These are phyloP conservation scores for Salvator merianae DNA, from an alignment of 2,113 vertebrate species.

Conservation along the genomic window DNA sequence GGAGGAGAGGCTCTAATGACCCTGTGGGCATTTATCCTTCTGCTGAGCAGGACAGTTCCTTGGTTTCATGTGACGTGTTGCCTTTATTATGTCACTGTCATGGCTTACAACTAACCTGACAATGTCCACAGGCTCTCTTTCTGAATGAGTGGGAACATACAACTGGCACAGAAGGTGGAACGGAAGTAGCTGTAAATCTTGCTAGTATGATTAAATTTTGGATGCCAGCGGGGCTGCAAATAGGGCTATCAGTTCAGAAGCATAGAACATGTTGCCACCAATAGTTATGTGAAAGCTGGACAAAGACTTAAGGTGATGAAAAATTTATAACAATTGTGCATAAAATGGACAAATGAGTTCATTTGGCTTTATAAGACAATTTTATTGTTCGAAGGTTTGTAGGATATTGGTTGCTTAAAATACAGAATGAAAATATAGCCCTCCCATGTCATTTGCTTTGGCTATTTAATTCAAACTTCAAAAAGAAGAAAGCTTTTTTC, in stretches of 20 bases:
- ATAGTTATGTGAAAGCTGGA: too few relatives aligned
- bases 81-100: too few relatives aligned
- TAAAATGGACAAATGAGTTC: not conserved
- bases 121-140: not conserved
- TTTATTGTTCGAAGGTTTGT: constrained; percentile 10
- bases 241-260: too few relatives aligned
- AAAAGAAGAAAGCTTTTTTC: not conserved
- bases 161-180: not conserved
- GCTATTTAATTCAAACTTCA: not conserved
- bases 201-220: not conserved
- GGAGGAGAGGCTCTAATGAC: too few relatives aligned
- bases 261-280: not conserved
- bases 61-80: too few relatives aligned
- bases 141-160: too few relatives aligned
- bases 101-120: not conserved
- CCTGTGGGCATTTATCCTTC: too few relatives aligned
- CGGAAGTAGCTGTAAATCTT: not conserved
- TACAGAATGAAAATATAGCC: too few relatives aligned
- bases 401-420: not conserved
- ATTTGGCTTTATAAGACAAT: too few relatives aligned
- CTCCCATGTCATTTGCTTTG: not conserved
- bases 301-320: not conserved
- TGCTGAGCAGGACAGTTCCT: too few relatives aligned
- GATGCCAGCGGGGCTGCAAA: not conserved
- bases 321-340: not conserved